A percentile compares a stretch with the other conserved stretches of the same genome.
Conservation (phyloP, 2,797 vertebrate species). For the Chelidonichthys spinosus region DNA sequence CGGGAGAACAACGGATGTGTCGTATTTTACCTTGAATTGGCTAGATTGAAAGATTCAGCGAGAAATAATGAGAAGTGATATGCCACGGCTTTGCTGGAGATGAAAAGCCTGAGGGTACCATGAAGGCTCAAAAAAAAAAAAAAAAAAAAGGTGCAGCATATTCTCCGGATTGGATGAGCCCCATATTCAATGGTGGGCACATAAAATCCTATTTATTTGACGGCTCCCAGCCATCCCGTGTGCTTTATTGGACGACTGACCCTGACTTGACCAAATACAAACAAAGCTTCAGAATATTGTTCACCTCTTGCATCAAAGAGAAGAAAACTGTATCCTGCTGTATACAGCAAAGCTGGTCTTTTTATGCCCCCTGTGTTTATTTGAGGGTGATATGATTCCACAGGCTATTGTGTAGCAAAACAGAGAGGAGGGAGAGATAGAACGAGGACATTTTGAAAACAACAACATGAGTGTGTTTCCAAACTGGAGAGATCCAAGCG, state of each 20-base stretch:
- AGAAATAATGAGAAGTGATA: constrained; percentile 84
- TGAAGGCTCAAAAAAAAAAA: constrained; percentile 72
- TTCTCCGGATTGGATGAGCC: constrained; percentile 75
- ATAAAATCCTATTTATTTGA: constrained; percentile 77
- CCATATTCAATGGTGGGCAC: constrained; percentile 68
- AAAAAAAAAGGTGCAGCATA: constrained; percentile 38
- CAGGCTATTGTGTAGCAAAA: constrained; percentile 50
- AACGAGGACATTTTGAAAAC: constrained; percentile 35
- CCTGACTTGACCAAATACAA: constrained; percentile 71
- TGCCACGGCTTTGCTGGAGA: constrained; percentile 71
- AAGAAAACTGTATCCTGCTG: constrained; percentile 43
- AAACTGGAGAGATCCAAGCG: constrained; percentile 56
- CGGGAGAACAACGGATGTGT: constrained; percentile 61
- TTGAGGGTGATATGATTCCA: constrained; percentile 52
- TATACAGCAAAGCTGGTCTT: constrained; percentile 48
- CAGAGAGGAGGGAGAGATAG: constrained; percentile 15
- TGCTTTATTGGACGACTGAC: constrained; percentile 72
- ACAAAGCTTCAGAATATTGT: constrained; percentile 45
- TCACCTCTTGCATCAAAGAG: constrained; percentile 54
- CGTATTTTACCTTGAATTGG: constrained; percentile 73
- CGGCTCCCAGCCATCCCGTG: constrained; percentile 52
- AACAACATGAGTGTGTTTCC: constrained; percentile 64
- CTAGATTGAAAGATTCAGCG: constrained; percentile 80
- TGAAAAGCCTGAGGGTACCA: constrained; percentile 81
- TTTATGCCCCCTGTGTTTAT: constrained; percentile 56